Conservation (phyloP, 2,888 invertebrate genomes). For the Amphipyra tragopoginis region DNA sequence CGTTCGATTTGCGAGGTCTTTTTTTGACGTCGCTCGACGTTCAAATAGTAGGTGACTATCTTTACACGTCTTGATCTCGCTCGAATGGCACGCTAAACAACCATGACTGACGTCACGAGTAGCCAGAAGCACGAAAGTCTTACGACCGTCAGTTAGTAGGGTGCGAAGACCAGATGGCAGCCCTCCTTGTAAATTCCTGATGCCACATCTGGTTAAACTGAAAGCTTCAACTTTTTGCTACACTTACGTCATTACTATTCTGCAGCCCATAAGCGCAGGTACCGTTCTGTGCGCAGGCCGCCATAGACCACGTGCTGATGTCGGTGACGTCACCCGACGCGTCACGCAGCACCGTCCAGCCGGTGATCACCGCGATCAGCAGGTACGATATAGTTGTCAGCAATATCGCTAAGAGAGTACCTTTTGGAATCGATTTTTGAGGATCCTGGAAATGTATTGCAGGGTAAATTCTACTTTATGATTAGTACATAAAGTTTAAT, state of each 20-base stretch:
- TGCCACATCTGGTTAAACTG: no score
- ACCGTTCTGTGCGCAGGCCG: conserved; percentile 85
- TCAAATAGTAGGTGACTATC: no score
- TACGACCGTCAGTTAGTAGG: no score
- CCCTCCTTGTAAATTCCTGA: no score
- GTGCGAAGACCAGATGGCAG: no score
- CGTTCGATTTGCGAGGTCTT: no score
- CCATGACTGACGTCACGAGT: no score
- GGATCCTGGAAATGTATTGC: conserved; percentile 92
- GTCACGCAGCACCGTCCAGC: conserved; percentile 94
- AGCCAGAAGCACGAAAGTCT: no score
- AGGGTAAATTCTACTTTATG: neutral
- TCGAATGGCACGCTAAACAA: no score
- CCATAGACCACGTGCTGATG: conserved; percentile 88
- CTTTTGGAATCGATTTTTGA: conserved; percentile 96
- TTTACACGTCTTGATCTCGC: no score
- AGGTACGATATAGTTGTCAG: conserved; percentile 97
- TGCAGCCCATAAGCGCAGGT: conserved; percentile 93
- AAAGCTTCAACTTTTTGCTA: neutral
- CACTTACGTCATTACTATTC: conserved; percentile 94
- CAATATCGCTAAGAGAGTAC: conserved; percentile 96
- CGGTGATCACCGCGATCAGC: conserved; percentile 94
- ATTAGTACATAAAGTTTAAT: neutral
- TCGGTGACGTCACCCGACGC: conserved; percentile 93
- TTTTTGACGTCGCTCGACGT: no score